Conservation (phyloP, 2,113 vertebrate species). For the Ia io region DNA sequence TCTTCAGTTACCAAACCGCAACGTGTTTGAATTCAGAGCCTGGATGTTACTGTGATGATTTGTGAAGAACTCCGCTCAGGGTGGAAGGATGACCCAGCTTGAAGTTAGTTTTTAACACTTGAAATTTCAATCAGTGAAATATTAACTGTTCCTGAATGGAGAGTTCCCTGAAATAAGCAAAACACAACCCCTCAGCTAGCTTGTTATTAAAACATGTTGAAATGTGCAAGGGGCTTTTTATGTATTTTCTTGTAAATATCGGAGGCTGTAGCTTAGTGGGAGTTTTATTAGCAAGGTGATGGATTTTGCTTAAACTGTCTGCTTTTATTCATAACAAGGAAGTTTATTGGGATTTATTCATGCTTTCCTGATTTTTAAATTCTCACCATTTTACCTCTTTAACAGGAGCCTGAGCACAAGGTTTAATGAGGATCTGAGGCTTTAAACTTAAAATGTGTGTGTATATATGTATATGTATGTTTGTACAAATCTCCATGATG, state of each 20-base stretch:
- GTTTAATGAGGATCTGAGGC: conserved; percentile 36
- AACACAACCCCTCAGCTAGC: background rate
- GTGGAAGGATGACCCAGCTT: background rate
- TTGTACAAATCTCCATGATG: conserved; percentile 56
- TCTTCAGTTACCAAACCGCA: background rate
- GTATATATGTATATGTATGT: conserved; percentile 60
- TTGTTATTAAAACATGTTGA: background rate
- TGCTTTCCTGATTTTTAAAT: conserved; percentile 53
- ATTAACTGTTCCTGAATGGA: conserved; percentile 34
- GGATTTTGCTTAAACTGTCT: conserved; percentile 7
- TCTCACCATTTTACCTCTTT: conserved; percentile 52
- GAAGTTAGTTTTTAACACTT: conserved; percentile 40
- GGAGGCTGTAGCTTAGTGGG: conserved; percentile 17
- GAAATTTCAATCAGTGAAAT: conserved; percentile 53
- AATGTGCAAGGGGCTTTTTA: background rate
- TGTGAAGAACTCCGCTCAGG: background rate
- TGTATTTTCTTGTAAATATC: conserved; percentile 46
- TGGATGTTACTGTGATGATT: conserved; percentile 27
- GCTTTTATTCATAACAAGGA: background rate
- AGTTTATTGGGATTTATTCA: background rate
- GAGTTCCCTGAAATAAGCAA: background rate
- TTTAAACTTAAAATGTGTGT: conserved; percentile 42
- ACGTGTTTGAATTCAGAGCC: conserved; percentile 58
- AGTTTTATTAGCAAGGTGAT: conserved; percentile 46
- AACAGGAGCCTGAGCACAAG: conserved; percentile 27